phyloP scores from a whole-genome alignment of 2,797 vertebrate species.

The Coregonus sp. region DNA sequence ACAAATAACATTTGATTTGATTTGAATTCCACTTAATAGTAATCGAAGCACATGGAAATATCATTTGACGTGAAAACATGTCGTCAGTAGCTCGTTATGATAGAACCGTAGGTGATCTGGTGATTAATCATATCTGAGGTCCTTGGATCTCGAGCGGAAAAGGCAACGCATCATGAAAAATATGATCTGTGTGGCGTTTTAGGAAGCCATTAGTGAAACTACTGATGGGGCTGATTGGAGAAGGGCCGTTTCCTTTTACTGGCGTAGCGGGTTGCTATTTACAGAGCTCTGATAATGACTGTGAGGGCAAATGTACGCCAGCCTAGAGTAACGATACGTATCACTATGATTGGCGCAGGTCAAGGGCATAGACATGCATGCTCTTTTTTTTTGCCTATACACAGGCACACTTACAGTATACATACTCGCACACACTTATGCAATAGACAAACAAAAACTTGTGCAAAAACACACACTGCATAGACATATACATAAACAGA shows the following conservation, averaged over 20 bases:
- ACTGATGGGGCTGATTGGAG: background rate
- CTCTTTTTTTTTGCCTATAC: background rate
- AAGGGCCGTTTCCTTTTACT: background rate
- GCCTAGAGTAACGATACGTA: background rate
- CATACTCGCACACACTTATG: background rate
- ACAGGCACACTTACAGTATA: background rate
- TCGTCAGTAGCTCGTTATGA: background rate
- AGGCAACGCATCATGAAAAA: background rate
- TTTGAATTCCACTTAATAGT: background rate
- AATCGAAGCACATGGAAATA: background rate
- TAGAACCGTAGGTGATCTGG: background rate
- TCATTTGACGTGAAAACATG: background rate
- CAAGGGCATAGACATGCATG: background rate
- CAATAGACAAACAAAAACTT: background rate
- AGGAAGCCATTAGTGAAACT: slow-evolving; percentile 1
- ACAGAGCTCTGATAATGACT: background rate
- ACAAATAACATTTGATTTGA: too few relatives aligned
- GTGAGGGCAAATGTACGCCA: background rate
- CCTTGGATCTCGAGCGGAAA: background rate
- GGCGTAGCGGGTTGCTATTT: background rate
- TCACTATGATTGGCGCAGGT: background rate
- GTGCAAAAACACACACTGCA: slow-evolving; percentile 9
- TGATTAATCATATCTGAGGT: background rate
- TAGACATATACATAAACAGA: too few relatives aligned
- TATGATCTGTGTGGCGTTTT: background rate